Evolutionary conservation across 2,113 vertebrate genomes (phyloP).

Genomic region (Hippocampus zosterae): DNA sequence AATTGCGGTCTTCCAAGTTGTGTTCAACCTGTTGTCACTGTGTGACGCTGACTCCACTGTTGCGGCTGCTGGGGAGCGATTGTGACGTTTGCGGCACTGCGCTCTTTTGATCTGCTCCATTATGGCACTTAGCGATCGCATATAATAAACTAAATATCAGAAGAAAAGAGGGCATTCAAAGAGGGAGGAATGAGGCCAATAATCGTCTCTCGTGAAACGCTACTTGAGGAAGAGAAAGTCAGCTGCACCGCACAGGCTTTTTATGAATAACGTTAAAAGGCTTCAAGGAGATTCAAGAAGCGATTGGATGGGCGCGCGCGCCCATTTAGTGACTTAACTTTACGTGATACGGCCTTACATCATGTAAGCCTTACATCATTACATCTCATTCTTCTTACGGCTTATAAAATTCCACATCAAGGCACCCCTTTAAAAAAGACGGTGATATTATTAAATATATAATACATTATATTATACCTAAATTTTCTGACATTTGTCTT

Average conservation of each 20-base stretch:
- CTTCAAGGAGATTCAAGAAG: not conserved
- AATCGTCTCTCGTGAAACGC: not conserved
- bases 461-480: too few relatives aligned
- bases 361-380: constrained; percentile 4
- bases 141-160: not conserved
- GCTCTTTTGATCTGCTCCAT: constrained; percentile 4
- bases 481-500: not conserved
- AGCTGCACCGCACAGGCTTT: not conserved
- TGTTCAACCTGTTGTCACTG: not conserved
- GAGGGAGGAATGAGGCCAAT: not conserved
- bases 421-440: not conserved
- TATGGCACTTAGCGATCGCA: not conserved
- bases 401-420: not conserved
- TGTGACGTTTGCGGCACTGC: constrained; percentile 3
- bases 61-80: not conserved
- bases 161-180: not conserved
- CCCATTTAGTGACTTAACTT: not conserved
- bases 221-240: not conserved
- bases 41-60: not conserved
- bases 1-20: not conserved
- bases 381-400: not conserved
- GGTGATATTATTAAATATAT: not conserved
- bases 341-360: not conserved
- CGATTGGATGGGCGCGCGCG: not conserved
- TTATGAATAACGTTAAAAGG: not conserved